A percentile compares a stretch with the other conserved stretches of the same genome.
Evolutionary conservation across 2,888 invertebrate genomes (phyloP).

Genomic region (Cryptocephalus primarius): DNA sequence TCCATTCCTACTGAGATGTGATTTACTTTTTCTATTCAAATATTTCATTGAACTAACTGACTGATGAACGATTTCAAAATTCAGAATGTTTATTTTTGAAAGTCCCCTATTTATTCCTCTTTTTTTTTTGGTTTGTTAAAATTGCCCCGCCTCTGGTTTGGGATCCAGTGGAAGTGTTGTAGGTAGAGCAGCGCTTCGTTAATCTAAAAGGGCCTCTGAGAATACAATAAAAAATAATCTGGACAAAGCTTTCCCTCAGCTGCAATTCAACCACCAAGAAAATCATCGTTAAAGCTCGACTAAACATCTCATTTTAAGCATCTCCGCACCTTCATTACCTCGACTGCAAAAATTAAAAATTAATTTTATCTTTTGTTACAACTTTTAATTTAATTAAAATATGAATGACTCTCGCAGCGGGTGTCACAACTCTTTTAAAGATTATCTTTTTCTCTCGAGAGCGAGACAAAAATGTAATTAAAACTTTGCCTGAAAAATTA

Average conservation of each 20-base stretch:
- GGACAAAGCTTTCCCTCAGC: conserved; percentile 31
- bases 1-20: no score
- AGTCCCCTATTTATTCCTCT: no score
- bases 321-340: conserved; percentile 27
- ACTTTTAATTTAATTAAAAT: conserved; percentile 37
- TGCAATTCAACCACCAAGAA: conserved; percentile 26
- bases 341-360: conserved; percentile 37
- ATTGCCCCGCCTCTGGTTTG: no score
- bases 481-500: conserved; percentile 9
- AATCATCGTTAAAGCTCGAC: conserved; percentile 27
- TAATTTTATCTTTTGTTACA: conserved; percentile 38
- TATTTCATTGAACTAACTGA: no score
- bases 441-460: conserved; percentile 13
- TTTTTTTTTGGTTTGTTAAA: no score
- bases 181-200: conserved; percentile 26
- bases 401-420: conserved; percentile 29
- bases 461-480: conserved; percentile 16
- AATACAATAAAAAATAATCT: conserved; percentile 36
- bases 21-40: no score
- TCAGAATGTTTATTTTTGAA: no score
- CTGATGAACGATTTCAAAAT: no score
- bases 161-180: no score
- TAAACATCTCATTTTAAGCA: conserved; percentile 26
- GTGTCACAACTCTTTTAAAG: conserved; percentile 23
- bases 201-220: conserved; percentile 35